Evolutionary conservation across 92 coral and sea anemone genomes (phyloP), one percentile per base, ranked within the genome.

Genomic region (Palythoa grandis): DNA sequence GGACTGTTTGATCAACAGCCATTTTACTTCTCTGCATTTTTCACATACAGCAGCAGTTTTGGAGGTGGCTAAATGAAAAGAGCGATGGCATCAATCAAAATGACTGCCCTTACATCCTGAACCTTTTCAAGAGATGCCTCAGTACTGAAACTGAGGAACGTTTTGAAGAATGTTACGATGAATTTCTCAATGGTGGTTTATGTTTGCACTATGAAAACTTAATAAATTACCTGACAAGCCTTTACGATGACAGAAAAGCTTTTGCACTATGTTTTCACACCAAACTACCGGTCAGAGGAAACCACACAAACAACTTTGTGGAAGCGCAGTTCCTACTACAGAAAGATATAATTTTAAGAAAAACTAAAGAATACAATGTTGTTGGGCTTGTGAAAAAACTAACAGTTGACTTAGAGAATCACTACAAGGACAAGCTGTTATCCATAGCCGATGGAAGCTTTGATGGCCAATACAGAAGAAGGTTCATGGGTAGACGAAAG

Each of bases 391-490:
- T 92, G 68, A 88, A 88, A 50, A 86, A 88, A 79, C 75, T 92
- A 67, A 82, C 87, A 72, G 88, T 84, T 70, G 91, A 89, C 52
- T 79, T 92, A 74, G 91, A 79, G 54, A 82, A 89, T 61, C 92
- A 92, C 82, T 89, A 87, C 53, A 89, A 92, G 70, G 86, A 92
- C 70, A 92, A 84, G 83, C 91, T 92, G 17, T 79, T 92, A 80
- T 78, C 89, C 40, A 57, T 92, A 74, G 90, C 93, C 72, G 95
- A 92, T 87, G 93, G 95, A 58, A 87, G 91, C 82, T 92, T 87
- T 84, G 93, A 92, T 92, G 93, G 91, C 29, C 78, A 69, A 11
- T 90, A 89, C 88, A 92, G 95, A 79, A 82, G 83, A 52, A 90
- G 91, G 70, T 92, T 89, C 82, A 83, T 85, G 65, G 95, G 92